Evolutionary conservation across 2,113 vertebrate genomes (phyloP), one percentile per base, ranked within the genome.

Genomic region (Tetrax tetrax): DNA sequence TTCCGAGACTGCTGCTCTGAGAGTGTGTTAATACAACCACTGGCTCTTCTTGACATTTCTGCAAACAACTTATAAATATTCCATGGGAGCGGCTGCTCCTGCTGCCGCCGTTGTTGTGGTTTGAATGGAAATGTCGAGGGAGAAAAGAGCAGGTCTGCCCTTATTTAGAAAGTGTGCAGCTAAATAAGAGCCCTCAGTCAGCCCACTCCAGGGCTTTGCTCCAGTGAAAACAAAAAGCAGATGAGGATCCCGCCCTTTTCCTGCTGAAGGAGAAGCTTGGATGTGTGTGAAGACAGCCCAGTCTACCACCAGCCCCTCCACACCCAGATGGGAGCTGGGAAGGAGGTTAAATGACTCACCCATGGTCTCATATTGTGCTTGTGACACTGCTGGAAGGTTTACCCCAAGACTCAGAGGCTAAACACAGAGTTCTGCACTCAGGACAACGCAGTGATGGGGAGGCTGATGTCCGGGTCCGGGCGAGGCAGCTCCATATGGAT

Each of bases 31-130:
- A 12, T 61, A 78, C 84, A 83, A 93, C 91, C 56, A 56, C 93
- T 54, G 96, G 69, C 89, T 96, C 95, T 66, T 90, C 89, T 28
- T 96, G 95, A 89, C 94, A 93, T 95, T 93, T 95, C 85, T 89
- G 93, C 95, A 78, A 92, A 91, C 95, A 92, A 35, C 95, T 96
- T 86, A 95, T 96, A 78, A 97, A 96, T 97, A 97, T 96, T 97
- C 93, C 71, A 91, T 72, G 91, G 94, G 71, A 93, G 68, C 3
- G 5, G 48, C 54, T 43, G 70, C 72, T 85, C 50, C 66, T 79
- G 72, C 77, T 37, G 79, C 82, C 1, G 10, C 88, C 48, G 87
- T 21, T 83, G 75, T 17, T 91, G 93, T 1, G 18, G 63, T 63
- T 87, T 54, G 92, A 94, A 56, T 86, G 90, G 90, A 59, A 94